Conservation (phyloP, 2,113 vertebrate species). For the Amblyornis subalaris region DNA sequence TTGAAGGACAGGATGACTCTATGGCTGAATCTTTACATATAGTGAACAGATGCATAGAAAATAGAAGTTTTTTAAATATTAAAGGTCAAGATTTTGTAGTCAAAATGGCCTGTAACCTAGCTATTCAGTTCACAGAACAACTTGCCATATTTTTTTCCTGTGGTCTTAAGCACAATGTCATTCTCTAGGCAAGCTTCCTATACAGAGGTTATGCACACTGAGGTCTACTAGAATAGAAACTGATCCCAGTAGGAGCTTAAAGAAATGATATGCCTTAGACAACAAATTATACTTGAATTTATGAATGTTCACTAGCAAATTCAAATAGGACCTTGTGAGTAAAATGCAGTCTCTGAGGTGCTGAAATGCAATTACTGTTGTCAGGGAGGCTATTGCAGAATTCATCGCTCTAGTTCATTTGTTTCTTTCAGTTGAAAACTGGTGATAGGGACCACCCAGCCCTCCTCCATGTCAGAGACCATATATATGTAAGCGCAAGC, state of each 20-base stretch:
- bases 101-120: not conserved
- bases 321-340: not conserved
- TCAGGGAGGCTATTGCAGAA: not conserved
- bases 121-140: not conserved
- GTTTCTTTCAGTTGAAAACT: not conserved
- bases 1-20: not conserved
- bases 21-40: not conserved
- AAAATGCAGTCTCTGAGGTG: not conserved
- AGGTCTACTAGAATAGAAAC: not conserved
- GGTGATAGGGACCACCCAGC: not conserved
- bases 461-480: not conserved
- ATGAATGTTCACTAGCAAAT: not conserved
- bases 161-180: not conserved
- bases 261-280: not conserved
- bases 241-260: not conserved
- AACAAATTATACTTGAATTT: not conserved
- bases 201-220: not conserved
- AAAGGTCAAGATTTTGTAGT: not conserved
- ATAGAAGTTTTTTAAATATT: not conserved
- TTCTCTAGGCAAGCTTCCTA: not conserved
- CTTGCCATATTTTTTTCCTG: not conserved
- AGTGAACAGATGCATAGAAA: not conserved
- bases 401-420: not conserved
- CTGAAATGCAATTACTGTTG: not conserved
- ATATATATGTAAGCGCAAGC: not conserved